Conservation (phyloP, 2,888 invertebrate species). For the Julus scandinavius region DNA sequence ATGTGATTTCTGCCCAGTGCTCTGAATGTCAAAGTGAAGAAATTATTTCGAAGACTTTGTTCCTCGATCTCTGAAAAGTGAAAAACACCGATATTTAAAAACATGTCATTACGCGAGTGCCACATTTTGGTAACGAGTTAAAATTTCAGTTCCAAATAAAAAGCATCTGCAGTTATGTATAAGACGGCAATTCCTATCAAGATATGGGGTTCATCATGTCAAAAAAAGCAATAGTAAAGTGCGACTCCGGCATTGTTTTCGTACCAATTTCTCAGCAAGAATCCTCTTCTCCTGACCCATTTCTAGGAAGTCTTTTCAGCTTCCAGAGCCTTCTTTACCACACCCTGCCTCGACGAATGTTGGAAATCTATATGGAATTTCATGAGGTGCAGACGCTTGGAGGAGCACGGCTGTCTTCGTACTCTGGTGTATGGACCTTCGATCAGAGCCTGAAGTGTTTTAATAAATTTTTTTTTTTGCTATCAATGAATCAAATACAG, state of each 20-base stretch:
- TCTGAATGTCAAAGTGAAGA: constrained; percentile 95
- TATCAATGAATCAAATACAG: too few species aligned
- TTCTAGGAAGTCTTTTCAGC: constrained; percentile 82
- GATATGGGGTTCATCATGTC: constrained; percentile 59
- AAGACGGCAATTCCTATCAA: constrained; percentile 62
- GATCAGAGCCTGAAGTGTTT: constrained; percentile 82
- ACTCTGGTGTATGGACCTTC: constrained; percentile 93
- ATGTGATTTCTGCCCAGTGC: too few species aligned
- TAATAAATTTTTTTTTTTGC: too few species aligned
- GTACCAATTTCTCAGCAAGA: constrained; percentile 83
- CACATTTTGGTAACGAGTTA: too few species aligned
- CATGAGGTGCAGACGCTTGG: constrained; percentile 92
- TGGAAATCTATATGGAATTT: constrained; percentile 89
- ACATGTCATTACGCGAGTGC: too few species aligned
- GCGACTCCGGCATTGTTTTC: constrained; percentile 53
- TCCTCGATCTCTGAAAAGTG: constrained; percentile 76
- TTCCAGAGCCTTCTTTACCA: constrained; percentile 92
- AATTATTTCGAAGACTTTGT: constrained; percentile 95
- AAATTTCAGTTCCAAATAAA: too few species aligned
- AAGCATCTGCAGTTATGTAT: constrained; percentile 57
- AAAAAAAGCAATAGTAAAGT: constrained; percentile 55
- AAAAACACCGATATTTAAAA: too few species aligned
- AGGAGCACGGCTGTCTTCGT: constrained; percentile 79
- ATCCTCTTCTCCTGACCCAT: constrained; percentile 89
- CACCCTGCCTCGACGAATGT: constrained; percentile 84